Evolutionary conservation across 2,888 invertebrate genomes (phyloP).

Genomic region (Dicyrtoma fusca): DNA sequence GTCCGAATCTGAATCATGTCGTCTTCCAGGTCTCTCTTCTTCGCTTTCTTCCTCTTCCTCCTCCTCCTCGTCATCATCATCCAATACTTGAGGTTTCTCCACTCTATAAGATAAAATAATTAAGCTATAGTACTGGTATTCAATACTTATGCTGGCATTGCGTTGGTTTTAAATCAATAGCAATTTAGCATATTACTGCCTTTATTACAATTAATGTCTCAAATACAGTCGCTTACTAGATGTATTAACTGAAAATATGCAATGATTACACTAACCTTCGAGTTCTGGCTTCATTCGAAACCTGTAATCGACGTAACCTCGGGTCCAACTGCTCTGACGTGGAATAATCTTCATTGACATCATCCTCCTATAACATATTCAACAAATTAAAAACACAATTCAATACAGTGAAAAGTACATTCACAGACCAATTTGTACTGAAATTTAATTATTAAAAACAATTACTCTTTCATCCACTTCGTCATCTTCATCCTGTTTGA

Average conservation of each 20-base stretch:
- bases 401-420: too few relatives aligned
- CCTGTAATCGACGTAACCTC: constrained; percentile 72
- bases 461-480: constrained; percentile 55
- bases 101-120: constrained; percentile 38
- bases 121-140: too few relatives aligned
- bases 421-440: too few relatives aligned
- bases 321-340: constrained; percentile 71
- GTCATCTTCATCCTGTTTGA: constrained; percentile 53
- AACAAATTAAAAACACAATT: constrained; percentile 2
- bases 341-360: constrained; percentile 17
- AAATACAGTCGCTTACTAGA: not conserved
- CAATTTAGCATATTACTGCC: not conserved
- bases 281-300: constrained; percentile 58
- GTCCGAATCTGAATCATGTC: constrained; percentile 61
- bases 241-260: too few relatives aligned
- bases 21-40: constrained; percentile 60
- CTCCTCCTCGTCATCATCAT: constrained; percentile 60
- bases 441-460: constrained; percentile 47
- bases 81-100: constrained; percentile 67
- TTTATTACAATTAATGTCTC: not conserved
- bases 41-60: constrained; percentile 66
- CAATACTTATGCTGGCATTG: too few relatives aligned
- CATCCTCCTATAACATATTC: constrained; percentile 42
- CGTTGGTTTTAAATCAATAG: too few relatives aligned
- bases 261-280: constrained; percentile 39